Base-by-base conservation (phyloP, 2,113 vertebrate genomes). In the Callocephalon fimbriatum region DNA sequence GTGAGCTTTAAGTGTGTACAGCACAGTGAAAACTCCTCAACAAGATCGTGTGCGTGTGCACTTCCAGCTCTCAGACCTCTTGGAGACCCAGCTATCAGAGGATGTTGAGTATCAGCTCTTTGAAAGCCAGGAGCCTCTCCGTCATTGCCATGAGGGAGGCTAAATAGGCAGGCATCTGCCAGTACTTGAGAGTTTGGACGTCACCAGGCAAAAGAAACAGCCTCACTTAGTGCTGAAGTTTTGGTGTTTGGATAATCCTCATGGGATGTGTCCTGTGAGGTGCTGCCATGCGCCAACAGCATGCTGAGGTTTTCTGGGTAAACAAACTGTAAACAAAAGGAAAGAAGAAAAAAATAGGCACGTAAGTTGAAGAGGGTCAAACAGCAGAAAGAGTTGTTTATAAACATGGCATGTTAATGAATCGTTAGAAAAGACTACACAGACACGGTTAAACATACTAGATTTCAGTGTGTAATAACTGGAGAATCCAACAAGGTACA, bases 401-500 rank as follows among this genome's bases (percentile, higher is more conserved):
- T 75, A 74, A 84, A 61, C 50, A 62, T 5, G 3, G 3, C 3
- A 26, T 59, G 27, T n/a, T 59, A 74, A 81, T 61, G 37, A 87
- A 53, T 15, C 42, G 2, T 47, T 77, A 47, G 72, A 77, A 83
- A 19, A 38, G 29, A 27, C 42, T 65, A 94, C 17, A 51, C 26
- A 71, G 45, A 73, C 17, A 45, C 58, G 32, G 63, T 68, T 96
- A 93, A 88, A 63, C 21, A 6, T 50, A n/a, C 56, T 67, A 63
- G 72, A 71, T 83, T 67, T 90, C 21, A 71, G 35, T 3, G 1
- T 77, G 65, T 37, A 94, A 88, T 86, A 75, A 48, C 47, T 71
- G 37, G 80, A 44, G 79, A 93, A 92, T 94, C 74, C 75, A 90
- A 25, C 15, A 71, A 81, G 54, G 79, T 93, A 90, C 75, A 93